These are phyloP conservation scores for Melanophora roralis DNA, from an alignment of 2,888 invertebrate species.

Conservation along the genomic window DNA sequence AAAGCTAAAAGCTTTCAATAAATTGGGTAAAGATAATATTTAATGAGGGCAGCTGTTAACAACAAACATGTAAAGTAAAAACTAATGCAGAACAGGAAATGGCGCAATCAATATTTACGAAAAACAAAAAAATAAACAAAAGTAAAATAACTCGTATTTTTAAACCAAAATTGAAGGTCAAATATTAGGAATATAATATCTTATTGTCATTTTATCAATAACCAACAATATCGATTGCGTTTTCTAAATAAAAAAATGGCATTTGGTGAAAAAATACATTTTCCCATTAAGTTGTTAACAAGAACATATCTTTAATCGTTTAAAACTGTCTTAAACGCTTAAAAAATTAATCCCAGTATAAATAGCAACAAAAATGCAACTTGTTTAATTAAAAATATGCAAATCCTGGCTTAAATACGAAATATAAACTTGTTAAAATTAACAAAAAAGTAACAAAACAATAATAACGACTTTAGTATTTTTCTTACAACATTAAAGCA, in stretches of 20 bases:
- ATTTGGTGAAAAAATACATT: too few relatives aligned
- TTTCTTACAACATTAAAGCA: slow-evolving; percentile 17
- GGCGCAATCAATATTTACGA: neutral
- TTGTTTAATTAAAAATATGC: slow-evolving; percentile 36
- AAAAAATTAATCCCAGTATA: too few relatives aligned
- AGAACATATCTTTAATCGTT: too few relatives aligned
- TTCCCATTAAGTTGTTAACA: too few relatives aligned
- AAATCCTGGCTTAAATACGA: slow-evolving; percentile 37
- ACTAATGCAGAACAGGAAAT: slow-evolving; percentile 3
- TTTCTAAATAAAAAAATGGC: too few relatives aligned
- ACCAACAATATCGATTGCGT: too few relatives aligned
- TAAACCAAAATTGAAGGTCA: neutral
- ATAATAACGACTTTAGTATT: slow-evolving; percentile 10
- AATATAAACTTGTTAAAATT: slow-evolving; percentile 25
- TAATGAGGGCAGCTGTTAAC: slow-evolving; percentile 31
- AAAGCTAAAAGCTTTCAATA: slow-evolving; percentile 2
- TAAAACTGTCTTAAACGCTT: slow-evolving; percentile 11
- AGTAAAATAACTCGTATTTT: neutral
- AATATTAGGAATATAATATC: too few relatives aligned
- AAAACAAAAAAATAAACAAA: neutral
- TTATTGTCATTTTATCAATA: too few relatives aligned
- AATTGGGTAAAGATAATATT: neutral
- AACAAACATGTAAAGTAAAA: neutral
- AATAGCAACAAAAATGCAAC: slow-evolving; percentile 13
- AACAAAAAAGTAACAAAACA: neutral